phyloP scores from a whole-genome alignment of 2,113 vertebrate species.

The Acinonyx jubatus region DNA sequence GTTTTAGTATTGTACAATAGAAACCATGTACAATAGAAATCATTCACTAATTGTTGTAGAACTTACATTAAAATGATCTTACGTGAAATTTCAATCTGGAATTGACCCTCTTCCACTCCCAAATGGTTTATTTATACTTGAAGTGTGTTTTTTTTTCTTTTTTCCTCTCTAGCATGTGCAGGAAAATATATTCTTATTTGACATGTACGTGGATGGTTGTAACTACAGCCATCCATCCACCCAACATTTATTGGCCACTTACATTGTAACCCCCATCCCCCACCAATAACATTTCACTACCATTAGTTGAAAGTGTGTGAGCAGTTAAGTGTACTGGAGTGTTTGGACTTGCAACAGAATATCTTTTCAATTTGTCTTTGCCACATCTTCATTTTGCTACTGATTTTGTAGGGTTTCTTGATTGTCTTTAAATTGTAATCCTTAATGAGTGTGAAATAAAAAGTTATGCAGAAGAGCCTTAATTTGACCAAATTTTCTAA shows the following conservation, averaged over 20 bases:
- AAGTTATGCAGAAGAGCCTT: neutral
- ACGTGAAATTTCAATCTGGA: neutral
- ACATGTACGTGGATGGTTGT: neutral
- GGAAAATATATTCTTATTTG: neutral
- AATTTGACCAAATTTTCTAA: conserved; percentile 14
- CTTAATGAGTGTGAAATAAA: conserved; percentile 4
- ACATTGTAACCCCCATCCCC: too few relatives aligned
- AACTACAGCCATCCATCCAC: neutral
- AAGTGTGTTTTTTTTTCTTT: neutral
- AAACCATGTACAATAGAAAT: neutral
- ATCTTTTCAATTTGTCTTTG: neutral
- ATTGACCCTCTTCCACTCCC: neutral
- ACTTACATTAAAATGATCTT: neutral
- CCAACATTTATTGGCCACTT: neutral
- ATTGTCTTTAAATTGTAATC: conserved; percentile 34
- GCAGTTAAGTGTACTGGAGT: neutral
- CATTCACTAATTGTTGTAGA: neutral
- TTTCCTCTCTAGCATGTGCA: neutral
- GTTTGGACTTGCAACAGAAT: neutral
- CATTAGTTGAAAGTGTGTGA: neutral
- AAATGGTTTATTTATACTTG: neutral
- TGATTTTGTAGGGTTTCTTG: conserved; percentile 3
- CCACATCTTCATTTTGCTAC: neutral
- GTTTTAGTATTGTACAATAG: neutral
- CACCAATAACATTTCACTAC: neutral